Evolutionary conservation across 2,113 vertebrate genomes (phyloP), one percentile per base, ranked within the genome.

Genomic region (Corvus cornix): DNA sequence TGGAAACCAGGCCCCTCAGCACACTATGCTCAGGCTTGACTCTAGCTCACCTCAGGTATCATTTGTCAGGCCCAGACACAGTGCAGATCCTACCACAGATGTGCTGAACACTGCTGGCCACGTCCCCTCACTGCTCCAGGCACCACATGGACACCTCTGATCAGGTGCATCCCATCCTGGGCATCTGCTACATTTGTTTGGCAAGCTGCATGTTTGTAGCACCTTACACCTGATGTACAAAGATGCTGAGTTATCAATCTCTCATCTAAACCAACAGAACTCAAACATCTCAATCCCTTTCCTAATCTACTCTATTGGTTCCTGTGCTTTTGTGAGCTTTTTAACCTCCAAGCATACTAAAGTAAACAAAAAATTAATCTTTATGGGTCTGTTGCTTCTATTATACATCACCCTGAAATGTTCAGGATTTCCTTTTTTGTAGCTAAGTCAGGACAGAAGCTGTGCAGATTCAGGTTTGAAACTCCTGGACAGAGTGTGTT

Each of bases 61-160:
- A 14, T 23, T 60, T 52, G 13, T 24, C 30, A 68, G 52, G 17
- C 10, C 48, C 66, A 68, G n/a, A 26, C 5, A 14, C 30, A 46
- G 46, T 1, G 10, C 26, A 83, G n/a, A 16, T 53, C 41, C 46
- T 37, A 22, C 23, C n/a, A 46, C 6, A 56, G 59, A 53, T 6
- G 10, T 17, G 37, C 14, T 68, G 46, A 69, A 58, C 1, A 4
- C 63, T 76, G 81, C 66, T 70, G 70, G 26, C 23, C 41, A 33
- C 0, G 0, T 58, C 16, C 27, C 39, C 49, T 73, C n/a, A 1
- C 55, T 80, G 93, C 20, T 27, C 26, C 55, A 49, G 17, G 26
- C 26, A 33, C 22, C 52, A 13, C 0, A 0, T 2, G n/a, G n/a
- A 33, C 39, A 37, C 4, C n/a, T 55, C 7, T 3, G 26, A 15